phyloP scores from a whole-genome alignment of 2,797 vertebrate species.

The Platyrinchus mystaceus region DNA sequence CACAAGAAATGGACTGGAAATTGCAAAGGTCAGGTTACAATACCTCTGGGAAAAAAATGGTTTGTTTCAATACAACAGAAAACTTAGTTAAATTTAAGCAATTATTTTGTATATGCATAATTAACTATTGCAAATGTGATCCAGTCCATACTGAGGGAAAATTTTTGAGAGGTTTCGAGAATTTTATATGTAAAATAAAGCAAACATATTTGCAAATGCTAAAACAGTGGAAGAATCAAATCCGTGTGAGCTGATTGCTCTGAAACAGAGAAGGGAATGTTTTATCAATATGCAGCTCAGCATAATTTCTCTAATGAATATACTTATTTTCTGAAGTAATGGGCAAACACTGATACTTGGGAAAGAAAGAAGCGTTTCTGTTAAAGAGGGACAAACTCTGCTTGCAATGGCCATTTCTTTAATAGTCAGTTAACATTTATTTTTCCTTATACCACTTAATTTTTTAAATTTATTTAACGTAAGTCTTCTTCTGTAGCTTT shows the following conservation, averaged over 20 bases:
- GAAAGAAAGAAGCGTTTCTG: not conserved
- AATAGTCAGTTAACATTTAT: not conserved
- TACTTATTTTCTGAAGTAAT: not conserved
- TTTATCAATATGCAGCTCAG: not conserved
- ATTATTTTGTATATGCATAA: not conserved
- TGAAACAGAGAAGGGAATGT: not conserved
- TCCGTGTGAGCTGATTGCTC: not conserved
- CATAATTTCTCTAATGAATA: not conserved
- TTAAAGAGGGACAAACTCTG: not conserved
- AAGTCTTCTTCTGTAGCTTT: not conserved
- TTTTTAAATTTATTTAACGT: not conserved
- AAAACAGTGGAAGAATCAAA: not conserved
- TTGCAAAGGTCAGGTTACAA: not conserved
- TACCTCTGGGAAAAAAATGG: not conserved
- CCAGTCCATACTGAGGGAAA: not conserved
- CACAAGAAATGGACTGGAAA: not conserved
- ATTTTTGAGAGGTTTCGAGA: not conserved
- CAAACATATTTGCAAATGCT: not conserved
- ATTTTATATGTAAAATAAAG: not conserved
- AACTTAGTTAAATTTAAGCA: not conserved
- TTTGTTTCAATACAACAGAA: not conserved
- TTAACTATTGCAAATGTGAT: not conserved
- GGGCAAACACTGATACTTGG: not conserved
- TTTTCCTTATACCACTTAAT: not conserved
- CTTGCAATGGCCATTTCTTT: not conserved